Base-by-base conservation (phyloP, 2,888 invertebrate genomes). In the Molorchus minor region DNA sequence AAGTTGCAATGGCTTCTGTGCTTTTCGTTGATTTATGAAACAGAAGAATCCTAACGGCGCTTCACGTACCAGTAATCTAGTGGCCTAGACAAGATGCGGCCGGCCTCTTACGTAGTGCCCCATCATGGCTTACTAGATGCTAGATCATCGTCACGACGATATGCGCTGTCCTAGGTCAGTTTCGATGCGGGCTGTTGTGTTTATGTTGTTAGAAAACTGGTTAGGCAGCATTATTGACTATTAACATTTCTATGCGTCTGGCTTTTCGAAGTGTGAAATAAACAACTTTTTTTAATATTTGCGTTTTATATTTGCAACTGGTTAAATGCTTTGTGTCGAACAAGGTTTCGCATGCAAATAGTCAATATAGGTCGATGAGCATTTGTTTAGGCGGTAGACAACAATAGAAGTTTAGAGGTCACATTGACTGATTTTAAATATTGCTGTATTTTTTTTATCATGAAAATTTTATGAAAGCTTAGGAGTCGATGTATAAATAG, bases 31-130 rank as follows among this genome's bases (percentile, higher is more conserved):
- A 3, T 20, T 43, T 43, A 21, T 25, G 12, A 25, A 43, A 43
- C 25, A 43, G 15, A 21, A 13, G 45, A 46, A 25, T 38, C 19
- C 47, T 54, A 58, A 58, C 58, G 58, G 58, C 40, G 36, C 38
- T 49, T 38, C 1, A 49, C 53, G 62, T 62, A 62, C 56, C 62
- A 54, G 59, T 62, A 56, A 57, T 59, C 59, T 62, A 62, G 62
- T 62, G 45, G 56, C 59, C 58, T 62, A 62, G 59, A 54, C 59
- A 57, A 56, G 57, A 40, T 41, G 35, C 59, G 56, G 56, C 44
- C 59, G 54, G 15, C 44, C 10, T 5, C 33, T 20, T 25, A 13
- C 15, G 12, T 12, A 43, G 5, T 12, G 12, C 33, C 3, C 43
- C 43, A 12, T 12, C 17, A 25, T 43, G 25, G 21, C 17, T n/a